Evolutionary conservation across 2,888 invertebrate genomes (phyloP), one percentile per base, ranked within the genome.

Genomic region (Heliconius erato): DNA sequence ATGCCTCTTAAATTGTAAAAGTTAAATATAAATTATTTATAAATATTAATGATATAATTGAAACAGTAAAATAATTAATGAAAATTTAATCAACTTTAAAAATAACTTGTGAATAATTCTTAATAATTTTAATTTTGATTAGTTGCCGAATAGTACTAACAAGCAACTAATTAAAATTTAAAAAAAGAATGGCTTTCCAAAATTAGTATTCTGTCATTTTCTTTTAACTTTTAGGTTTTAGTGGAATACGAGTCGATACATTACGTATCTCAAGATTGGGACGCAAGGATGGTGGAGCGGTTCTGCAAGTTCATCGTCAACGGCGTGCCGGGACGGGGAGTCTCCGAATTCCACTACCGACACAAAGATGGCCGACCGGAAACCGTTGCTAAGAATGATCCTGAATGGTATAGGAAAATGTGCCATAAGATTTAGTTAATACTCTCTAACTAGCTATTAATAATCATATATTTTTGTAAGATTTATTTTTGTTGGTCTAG

Each of bases 261-360:
- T 88, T 97, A 96, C 91, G 97, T 97, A 23, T 97, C 98, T 0
- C 96, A 96, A 74, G 96, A 97, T 79, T 97, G 97, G 96, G 97
- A 97, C 85, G 97, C 97, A 0, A 96, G 97, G 72, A 96, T 98
- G 93, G 96, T 96, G 86, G 97, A 97, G 89, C 92, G 97, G 77
- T 96, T 96, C 90, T 96, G 95, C 87, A 94, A 93, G 87, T 97
- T 93, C 89, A 85, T 89, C 0, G 97, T 97, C 14, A 97, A 97
- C 91, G 97, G 97, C 0, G 91, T 97, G 0, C 94, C 95, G 0
- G 98, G 98, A 0, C 96, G 97, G 84, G 98, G 98, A 0, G 96
- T 98, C 49, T 97, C 97, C 0, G 98, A 98, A 91, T 97, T 97
- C 95, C 96, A 98, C 88, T 98, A 98, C 91, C 93, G 96, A 74